These are phyloP conservation scores for Cryptoprocta ferox DNA, from an alignment of 2,797 vertebrate genomes.

Conservation along the genomic window DNA sequence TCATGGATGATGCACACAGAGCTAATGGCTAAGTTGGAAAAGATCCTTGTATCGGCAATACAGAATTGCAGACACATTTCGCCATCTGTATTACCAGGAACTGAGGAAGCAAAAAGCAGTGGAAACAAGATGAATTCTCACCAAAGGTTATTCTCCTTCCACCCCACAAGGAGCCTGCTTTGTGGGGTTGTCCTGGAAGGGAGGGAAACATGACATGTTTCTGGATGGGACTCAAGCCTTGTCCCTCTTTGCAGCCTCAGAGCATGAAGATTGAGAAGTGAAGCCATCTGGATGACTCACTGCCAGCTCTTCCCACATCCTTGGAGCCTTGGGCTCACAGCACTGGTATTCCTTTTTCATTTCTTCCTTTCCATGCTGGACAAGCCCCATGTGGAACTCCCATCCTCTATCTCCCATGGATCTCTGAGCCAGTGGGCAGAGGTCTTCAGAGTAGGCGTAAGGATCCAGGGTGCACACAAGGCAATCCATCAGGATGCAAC, in stretches of 20 bases:
- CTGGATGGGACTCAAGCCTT: background rate
- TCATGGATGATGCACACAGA: background rate
- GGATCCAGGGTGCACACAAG: rapidly evolving
- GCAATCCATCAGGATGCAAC: background rate
- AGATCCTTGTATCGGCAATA: background rate
- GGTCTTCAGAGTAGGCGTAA: background rate
- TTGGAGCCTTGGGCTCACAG: background rate
- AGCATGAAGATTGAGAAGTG: background rate
- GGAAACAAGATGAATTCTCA: background rate
- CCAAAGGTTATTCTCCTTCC: background rate
- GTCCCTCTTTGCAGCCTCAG: background rate
- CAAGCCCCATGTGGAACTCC: background rate
- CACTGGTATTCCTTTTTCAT: rapidly evolving
- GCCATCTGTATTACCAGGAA: background rate
- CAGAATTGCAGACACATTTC: background rate
- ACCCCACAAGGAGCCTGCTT: background rate
- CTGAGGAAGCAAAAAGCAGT: background rate
- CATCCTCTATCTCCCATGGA: background rate
- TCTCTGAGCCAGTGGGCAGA: background rate
- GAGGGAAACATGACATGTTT: background rate
- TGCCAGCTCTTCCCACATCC: background rate
- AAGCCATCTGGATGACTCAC: background rate
- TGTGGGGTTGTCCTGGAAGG: background rate
- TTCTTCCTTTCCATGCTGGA: background rate
- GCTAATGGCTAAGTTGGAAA: background rate